Evolutionary conservation across 2,888 invertebrate genomes (phyloP).

Genomic region (Tenthredo mesomela): DNA sequence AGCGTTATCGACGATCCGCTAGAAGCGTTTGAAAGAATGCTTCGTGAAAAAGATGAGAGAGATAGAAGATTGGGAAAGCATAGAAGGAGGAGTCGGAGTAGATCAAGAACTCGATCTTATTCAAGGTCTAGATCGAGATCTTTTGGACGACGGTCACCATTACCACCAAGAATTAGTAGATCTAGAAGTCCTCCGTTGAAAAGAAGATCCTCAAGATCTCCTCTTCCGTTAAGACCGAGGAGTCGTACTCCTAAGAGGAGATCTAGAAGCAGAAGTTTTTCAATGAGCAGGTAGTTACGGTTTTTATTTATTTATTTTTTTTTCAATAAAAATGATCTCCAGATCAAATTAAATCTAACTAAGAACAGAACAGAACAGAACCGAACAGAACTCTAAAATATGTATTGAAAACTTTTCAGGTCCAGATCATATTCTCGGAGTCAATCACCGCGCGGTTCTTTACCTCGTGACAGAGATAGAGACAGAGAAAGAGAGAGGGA

Average conservation of each 20-base stretch:
- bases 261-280: conserved; percentile 79
- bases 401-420: conserved; percentile 75
- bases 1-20: conserved; percentile 91
- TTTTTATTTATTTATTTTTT: too few species aligned
- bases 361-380: too few species aligned
- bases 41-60: conserved; percentile 90
- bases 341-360: not conserved
- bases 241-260: conserved; percentile 76
- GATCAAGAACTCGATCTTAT: conserved; percentile 79
- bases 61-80: conserved; percentile 84
- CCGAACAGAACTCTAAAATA: conserved; percentile 4
- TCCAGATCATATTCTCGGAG: conserved; percentile 84
- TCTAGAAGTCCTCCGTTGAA: conserved; percentile 76
- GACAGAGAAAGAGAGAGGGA: conserved; percentile 62
- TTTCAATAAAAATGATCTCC: not conserved
- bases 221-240: conserved; percentile 70
- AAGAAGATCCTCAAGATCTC: conserved; percentile 72
- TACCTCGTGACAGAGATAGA: conserved; percentile 77
- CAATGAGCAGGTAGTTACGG: conserved; percentile 79
- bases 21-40: conserved; percentile 92
- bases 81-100: conserved; percentile 79
- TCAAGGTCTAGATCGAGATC: conserved; percentile 77
- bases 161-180: conserved; percentile 72
- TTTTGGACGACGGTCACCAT: conserved; percentile 73
- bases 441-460: conserved; percentile 80